Conservation (phyloP, 2,113 vertebrate genomes). For the Dipodomys merriami region DNA sequence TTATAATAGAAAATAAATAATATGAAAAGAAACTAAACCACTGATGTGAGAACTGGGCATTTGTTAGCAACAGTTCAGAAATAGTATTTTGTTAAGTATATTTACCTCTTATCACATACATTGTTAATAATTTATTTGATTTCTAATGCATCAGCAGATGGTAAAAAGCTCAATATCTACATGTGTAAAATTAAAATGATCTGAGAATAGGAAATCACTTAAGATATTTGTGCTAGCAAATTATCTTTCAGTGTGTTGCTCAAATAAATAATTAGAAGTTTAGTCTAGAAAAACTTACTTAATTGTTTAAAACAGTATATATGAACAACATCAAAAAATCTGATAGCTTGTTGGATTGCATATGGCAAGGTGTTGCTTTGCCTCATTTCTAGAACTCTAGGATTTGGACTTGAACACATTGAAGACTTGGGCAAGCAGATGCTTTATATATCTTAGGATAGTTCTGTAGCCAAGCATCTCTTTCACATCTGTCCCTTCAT, state of each 20-base stretch:
- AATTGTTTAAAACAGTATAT: conserved; percentile 2
- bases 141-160: conserved; percentile 64
- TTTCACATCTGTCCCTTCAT: conserved; percentile 55
- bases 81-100: conserved; percentile 53
- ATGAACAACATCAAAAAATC: background rate
- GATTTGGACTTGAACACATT: background rate
- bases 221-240: conserved; percentile 42
- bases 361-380: background rate
- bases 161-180: conserved; percentile 62
- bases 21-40: conserved; percentile 74
- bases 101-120: conserved; percentile 51
- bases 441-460: conserved; percentile 26
- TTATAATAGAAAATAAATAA: conserved; percentile 64
- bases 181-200: conserved; percentile 63
- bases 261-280: conserved; percentile 27
- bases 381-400: background rate
- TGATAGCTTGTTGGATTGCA: background rate
- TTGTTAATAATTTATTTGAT: conserved; percentile 66
- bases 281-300: background rate
- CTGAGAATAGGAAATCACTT: conserved; percentile 49
- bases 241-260: conserved; percentile 16
- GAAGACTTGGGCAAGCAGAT: conserved; percentile 46
- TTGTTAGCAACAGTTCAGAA: conserved; percentile 55
- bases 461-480: conserved; percentile 3
- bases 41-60: conserved; percentile 71